These are phyloP conservation scores for Schizopygopsis pylzovi DNA, from an alignment of 2,797 vertebrate genomes.

Conservation along the genomic window DNA sequence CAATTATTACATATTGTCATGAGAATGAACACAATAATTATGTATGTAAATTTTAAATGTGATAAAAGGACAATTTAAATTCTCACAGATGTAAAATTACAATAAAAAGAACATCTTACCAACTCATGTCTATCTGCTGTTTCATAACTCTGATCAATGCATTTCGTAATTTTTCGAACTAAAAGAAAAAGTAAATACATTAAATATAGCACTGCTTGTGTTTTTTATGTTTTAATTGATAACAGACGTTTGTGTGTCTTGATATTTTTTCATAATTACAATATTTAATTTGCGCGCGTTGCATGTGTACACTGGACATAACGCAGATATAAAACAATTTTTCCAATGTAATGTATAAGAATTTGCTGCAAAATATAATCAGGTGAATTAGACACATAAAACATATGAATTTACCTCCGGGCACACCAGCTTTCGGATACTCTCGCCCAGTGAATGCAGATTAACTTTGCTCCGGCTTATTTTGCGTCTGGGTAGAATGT, in stretches of 20 bases:
- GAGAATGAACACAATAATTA: neutral
- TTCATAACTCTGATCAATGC: conserved; percentile 88
- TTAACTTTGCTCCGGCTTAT: conserved; percentile 90
- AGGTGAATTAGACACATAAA: neutral
- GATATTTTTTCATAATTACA: conserved; percentile 7
- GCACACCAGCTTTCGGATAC: conserved; percentile 93
- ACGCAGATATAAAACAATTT: neutral
- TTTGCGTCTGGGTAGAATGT: conserved; percentile 82
- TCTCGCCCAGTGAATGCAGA: conserved; percentile 93
- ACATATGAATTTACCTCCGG: conserved; percentile 86
- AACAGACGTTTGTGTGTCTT: neutral
- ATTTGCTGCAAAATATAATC: neutral
- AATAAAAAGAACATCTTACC: conserved; percentile 76
- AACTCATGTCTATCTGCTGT: conserved; percentile 80
- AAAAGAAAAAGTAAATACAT: conserved; percentile 59
- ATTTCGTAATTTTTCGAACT: conserved; percentile 90
- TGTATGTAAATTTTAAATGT: neutral
- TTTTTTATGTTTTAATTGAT: neutral
- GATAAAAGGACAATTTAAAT: neutral
- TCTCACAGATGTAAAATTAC: neutral
- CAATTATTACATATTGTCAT: neutral
- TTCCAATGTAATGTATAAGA: neutral
- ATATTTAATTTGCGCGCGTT: neutral
- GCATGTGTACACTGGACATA: neutral
- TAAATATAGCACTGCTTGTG: neutral